These are phyloP conservation scores for Carposina sasakii DNA, from an alignment of 1,140 invertebrate species.

Conservation along the genomic window DNA sequence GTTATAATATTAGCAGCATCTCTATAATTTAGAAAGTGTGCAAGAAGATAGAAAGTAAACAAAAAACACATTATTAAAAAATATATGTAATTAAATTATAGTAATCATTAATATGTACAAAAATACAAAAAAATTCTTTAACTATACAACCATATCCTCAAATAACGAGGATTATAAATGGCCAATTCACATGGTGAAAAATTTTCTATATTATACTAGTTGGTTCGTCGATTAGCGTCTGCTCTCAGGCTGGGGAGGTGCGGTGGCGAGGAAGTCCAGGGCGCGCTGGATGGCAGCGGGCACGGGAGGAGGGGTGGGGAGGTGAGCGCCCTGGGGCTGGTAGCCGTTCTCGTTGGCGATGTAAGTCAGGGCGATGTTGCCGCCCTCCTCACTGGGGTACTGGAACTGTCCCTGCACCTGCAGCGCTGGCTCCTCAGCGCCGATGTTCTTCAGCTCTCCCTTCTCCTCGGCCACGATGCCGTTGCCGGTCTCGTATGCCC, in stretches of 20 bases:
- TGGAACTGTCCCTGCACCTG: constrained; percentile 73
- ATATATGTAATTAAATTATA: constrained; percentile 4
- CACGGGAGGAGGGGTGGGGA: constrained; percentile 79
- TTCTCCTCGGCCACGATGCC: constrained; percentile 72
- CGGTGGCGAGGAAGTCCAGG: constrained; percentile 65
- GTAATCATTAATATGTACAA: constrained; percentile 3
- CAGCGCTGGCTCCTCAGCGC: constrained; percentile 61
- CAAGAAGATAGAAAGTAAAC: too few species aligned
- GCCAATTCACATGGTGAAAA: constrained; percentile 7
- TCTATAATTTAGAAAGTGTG: too few species aligned
- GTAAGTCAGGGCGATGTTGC: constrained; percentile 77
- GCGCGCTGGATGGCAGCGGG: constrained; percentile 77
- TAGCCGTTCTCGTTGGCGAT: constrained; percentile 75
- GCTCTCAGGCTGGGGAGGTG: constrained; percentile 46
- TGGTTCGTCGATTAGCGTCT: constrained; percentile 11
- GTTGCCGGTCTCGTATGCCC: constrained; percentile 74
- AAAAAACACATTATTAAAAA: neutral
- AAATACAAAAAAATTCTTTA: neutral
- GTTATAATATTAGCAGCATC: too few species aligned
- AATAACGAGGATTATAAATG: constrained; percentile 10
- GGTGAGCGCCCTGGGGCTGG: constrained; percentile 74
- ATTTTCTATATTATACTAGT: constrained; percentile 7
- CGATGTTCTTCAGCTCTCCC: constrained; percentile 69
- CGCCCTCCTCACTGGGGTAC: constrained; percentile 76
- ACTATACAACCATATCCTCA: neutral